These are phyloP conservation scores for Heliconius ismenius DNA, from an alignment of 2,888 invertebrate genomes.

Conservation along the genomic window DNA sequence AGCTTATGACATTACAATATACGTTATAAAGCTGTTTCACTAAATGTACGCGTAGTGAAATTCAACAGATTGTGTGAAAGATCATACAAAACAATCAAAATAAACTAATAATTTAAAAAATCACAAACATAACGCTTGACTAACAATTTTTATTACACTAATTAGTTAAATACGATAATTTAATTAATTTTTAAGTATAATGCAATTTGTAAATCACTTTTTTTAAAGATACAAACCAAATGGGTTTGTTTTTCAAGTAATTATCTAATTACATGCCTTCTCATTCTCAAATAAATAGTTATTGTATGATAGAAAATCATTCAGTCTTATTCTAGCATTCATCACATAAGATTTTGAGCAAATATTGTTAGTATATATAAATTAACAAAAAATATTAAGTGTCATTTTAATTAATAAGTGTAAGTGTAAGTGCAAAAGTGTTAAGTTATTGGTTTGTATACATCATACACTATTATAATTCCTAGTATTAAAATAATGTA, in stretches of 20 bases:
- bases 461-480: not conserved
- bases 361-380: not conserved
- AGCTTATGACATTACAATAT: conserved; percentile 64
- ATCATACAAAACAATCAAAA: not conserved
- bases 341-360: not conserved
- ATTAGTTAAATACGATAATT: not conserved
- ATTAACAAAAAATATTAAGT: not conserved
- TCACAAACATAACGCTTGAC: not conserved
- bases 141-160: not conserved
- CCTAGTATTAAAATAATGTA: not conserved
- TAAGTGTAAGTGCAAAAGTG: conserved; percentile 9
- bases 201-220: conserved; percentile 10
- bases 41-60: conserved; percentile 52
- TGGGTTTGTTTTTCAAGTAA: not conserved
- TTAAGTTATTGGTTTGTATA: conserved; percentile 7
- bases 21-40: conserved; percentile 70
- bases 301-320: not conserved
- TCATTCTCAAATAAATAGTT: conserved; percentile 9
- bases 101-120: not conserved
- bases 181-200: conserved; percentile 11
- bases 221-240: not conserved
- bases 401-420: not conserved
- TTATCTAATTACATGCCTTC: conserved; percentile 14
- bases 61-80: not conserved
- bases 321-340: conserved; percentile 7